These are phyloP conservation scores for Venturia canescens DNA, from an alignment of 1,140 invertebrate genomes.

Conservation along the genomic window DNA sequence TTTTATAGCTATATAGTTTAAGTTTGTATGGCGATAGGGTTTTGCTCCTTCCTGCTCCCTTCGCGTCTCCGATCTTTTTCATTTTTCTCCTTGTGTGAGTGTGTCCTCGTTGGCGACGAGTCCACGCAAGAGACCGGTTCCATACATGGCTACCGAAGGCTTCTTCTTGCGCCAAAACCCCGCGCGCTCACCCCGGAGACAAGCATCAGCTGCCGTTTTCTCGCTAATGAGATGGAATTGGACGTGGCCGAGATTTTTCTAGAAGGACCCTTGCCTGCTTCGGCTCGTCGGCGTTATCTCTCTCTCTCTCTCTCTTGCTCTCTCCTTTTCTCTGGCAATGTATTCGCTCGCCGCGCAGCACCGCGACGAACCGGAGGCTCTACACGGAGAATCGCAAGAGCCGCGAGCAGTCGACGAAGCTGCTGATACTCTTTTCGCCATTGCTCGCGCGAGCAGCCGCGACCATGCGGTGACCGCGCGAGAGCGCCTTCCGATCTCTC, in stretches of 20 bases:
- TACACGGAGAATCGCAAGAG: constrained; percentile 30
- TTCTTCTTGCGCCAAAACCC: constrained; percentile 74
- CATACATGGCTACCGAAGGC: constrained; percentile 77
- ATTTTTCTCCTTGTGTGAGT: background rate
- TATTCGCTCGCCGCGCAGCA: constrained; percentile 11
- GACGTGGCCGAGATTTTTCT: constrained; percentile 78
- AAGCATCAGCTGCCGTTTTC: constrained; percentile 76
- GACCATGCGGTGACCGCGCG: constrained; percentile 4
- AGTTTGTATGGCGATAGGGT: constrained; percentile 66
- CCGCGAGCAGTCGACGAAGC: constrained; percentile 17
- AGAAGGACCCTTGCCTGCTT: constrained; percentile 61
- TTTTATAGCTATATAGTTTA: constrained; percentile 59
- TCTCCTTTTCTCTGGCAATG: constrained; percentile 3
- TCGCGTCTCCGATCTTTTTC: constrained; percentile 20
- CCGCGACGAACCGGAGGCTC: constrained; percentile 17
- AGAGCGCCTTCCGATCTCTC: constrained; percentile 52
- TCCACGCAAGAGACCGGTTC: constrained; percentile 76
- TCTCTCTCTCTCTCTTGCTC: constrained; percentile 22
- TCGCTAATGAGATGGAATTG: constrained; percentile 78
- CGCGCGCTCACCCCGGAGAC: constrained; percentile 64
- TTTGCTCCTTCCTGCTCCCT: constrained; percentile 29
- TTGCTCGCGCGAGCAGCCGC: constrained; percentile 16
- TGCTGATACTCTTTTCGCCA: constrained; percentile 20
- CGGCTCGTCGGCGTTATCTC: constrained; percentile 32
- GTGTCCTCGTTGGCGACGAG: constrained; percentile 43